These are phyloP conservation scores for Sitta carolinensis DNA, from an alignment of 2,797 vertebrate species.

Conservation along the genomic window DNA sequence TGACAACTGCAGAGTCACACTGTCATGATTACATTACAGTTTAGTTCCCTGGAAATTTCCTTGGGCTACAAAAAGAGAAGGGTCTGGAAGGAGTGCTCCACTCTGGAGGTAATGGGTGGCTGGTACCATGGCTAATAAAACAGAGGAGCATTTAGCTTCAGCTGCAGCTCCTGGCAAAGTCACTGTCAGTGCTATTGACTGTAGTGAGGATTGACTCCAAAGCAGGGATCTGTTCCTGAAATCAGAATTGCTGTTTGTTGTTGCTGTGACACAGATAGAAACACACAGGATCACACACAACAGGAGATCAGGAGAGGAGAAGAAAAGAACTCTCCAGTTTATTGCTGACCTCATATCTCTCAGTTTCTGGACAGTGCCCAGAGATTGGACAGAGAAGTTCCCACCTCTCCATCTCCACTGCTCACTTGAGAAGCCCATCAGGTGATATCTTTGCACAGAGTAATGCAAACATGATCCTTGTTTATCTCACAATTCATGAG, in stretches of 20 bases:
- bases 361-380: too few relatives aligned
- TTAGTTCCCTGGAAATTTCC: background rate
- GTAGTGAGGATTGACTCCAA: background rate
- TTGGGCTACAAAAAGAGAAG: background rate
- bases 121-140: background rate
- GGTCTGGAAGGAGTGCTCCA: background rate
- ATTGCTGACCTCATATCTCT: too few relatives aligned
- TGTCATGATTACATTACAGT: background rate
- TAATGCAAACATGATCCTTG: too few relatives aligned
- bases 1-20: background rate
- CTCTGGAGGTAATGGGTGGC: background rate
- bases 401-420: too few relatives aligned
- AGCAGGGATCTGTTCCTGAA: background rate
- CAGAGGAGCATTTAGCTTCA: background rate
- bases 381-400: too few relatives aligned
- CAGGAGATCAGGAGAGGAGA: too few relatives aligned
- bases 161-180: background rate
- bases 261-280: too few relatives aligned
- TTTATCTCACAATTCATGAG: too few relatives aligned
- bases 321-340: too few relatives aligned
- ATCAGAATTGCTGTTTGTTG: background rate
- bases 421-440: too few relatives aligned
- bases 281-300: too few relatives aligned
- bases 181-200: background rate
- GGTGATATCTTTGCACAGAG: too few relatives aligned